A percentile compares a stretch with the other conserved stretches of the same genome.
phyloP scores from a whole-genome alignment of 2,113 vertebrate species.

The Alligator sinensis region DNA sequence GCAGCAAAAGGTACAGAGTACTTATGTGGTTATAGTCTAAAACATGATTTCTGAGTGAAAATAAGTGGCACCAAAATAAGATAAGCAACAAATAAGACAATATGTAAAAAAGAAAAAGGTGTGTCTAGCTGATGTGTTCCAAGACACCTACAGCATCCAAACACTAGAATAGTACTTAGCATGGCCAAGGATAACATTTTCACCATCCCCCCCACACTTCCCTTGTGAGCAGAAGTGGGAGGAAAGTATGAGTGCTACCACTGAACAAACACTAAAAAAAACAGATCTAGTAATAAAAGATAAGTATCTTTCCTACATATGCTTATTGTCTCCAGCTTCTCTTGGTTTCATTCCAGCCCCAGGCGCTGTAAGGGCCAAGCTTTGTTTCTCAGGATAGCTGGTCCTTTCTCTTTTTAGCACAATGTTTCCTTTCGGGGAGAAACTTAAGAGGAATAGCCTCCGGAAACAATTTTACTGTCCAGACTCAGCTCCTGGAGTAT shows the following conservation, averaged over 20 bases:
- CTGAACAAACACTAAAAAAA: not conserved
- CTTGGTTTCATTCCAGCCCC: not conserved
- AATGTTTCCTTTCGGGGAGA: not conserved
- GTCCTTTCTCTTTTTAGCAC: not conserved
- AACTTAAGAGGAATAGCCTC: not conserved
- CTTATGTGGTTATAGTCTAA: not conserved
- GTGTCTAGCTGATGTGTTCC: not conserved
- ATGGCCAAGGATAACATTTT: not conserved
- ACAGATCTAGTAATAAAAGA: not conserved
- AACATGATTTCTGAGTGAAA: not conserved
- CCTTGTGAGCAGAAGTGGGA: not conserved
- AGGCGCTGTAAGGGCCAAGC: not conserved
- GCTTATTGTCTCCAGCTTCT: not conserved
- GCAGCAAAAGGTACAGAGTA: not conserved
- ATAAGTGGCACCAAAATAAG: not conserved
- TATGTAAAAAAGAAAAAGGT: not conserved
- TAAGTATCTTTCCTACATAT: not conserved
- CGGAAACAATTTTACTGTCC: not conserved
- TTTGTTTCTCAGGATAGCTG: not conserved
- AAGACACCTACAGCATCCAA: not conserved
- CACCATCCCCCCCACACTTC: not conserved
- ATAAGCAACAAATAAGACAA: not conserved
- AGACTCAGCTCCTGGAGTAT: not conserved
- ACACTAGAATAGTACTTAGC: not conserved
- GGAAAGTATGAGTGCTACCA: not conserved